These are phyloP conservation scores for Drosophila formosana DNA, from an alignment of 2,888 invertebrate genomes.

Conservation along the genomic window DNA sequence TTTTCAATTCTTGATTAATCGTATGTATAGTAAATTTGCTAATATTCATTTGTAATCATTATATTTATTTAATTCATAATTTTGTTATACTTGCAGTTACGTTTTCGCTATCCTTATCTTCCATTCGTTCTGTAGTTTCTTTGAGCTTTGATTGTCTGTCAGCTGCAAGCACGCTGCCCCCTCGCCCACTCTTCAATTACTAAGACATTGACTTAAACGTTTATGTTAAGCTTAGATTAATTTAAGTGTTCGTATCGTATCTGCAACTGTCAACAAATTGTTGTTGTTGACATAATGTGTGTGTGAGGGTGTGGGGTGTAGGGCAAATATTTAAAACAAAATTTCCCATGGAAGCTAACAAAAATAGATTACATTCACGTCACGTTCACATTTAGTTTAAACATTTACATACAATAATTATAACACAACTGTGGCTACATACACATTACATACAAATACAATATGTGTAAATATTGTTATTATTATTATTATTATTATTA, in stretches of 20 bases:
- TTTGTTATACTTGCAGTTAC: slow-evolving; percentile 4
- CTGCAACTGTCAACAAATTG: slow-evolving; percentile 4
- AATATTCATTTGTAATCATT: slow-evolving; percentile 33
- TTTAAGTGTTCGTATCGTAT: neutral
- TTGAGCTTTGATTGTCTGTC: slow-evolving; percentile 78
- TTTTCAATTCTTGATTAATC: slow-evolving; percentile 1
- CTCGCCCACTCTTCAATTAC: slow-evolving; percentile 17
- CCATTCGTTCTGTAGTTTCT: slow-evolving; percentile 22
- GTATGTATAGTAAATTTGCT: slow-evolving; percentile 38
- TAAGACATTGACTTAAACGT: slow-evolving; percentile 34
- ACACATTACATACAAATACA: slow-evolving; percentile 4
- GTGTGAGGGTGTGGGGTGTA: neutral
- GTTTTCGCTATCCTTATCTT: neutral
- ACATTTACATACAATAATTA: slow-evolving; percentile 8
- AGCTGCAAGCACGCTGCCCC: slow-evolving; percentile 69
- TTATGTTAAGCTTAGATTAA: neutral
- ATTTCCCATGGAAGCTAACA: slow-evolving; percentile 46
- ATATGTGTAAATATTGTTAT: neutral
- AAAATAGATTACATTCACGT: slow-evolving; percentile 28
- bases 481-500: slow-evolving; percentile 1
- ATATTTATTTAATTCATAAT: neutral
- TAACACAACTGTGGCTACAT: slow-evolving; percentile 8
- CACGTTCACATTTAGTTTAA: slow-evolving; percentile 29
- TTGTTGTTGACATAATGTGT: neutral
- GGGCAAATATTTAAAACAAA: slow-evolving; percentile 39